Base-by-base conservation (phyloP, 1,140 invertebrate species). In the Spodoptera litura region DNA sequence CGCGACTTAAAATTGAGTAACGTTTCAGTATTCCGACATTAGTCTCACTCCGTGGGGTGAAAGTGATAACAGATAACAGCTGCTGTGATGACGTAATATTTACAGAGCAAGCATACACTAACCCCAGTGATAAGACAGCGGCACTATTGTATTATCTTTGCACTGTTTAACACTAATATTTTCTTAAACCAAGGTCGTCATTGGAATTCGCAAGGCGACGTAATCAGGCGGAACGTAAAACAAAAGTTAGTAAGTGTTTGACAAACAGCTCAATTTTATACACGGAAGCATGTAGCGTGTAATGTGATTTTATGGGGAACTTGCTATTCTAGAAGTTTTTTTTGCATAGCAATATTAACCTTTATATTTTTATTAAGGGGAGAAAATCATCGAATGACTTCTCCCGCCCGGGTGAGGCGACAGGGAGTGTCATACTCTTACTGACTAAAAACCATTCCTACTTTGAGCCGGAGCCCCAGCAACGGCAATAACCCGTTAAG, bases 151-250 rank as follows among this genome's bases (percentile, higher is more conserved):
- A 12, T 66, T 70, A 76, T 70, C 61, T 52, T 20, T 58, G 31
- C 25, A 13, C 52, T 82, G 70, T 79, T 79, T 78, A 61, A 35
- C 59, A 75, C 74, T 80, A 80, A 82, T 79, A 80, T 82, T 82
- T 79, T 73, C 62, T 75, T 70, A 79, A 79, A 68, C 44, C 74
- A 79, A 78, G 78, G 81, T 64, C 72, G 53, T 2, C 15, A 5
- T 15, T 68, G 15, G 78, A 73, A 79, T 73, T 20, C 53, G 59
- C 51, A 13, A 70, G 49, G 27, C 20, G 25, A 62, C 1, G 15
- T 51, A 66, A 20, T 68, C 15, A 51, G 15, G 44, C 25, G 49
- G 15, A 66, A 15, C 61, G 56, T 27, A 61, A 31, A 31, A 61
- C 27, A 61, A 61, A 61, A 35, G 0, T 64, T 64, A 38, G 38